phyloP scores from a whole-genome alignment of 2,113 vertebrate species.

The Vimba vimba region DNA sequence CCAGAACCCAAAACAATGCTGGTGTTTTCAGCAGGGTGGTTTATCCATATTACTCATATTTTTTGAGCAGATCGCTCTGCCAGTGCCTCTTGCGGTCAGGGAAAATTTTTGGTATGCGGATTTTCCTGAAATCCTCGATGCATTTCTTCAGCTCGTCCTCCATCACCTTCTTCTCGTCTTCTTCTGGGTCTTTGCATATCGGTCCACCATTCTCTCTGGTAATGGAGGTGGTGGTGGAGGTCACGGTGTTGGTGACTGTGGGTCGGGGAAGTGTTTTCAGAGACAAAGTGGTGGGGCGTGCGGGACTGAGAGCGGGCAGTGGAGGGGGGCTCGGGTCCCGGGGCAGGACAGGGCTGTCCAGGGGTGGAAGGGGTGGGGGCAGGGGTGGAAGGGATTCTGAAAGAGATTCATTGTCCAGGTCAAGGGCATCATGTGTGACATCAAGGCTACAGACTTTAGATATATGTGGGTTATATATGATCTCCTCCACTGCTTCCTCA shows the following conservation, averaged over 20 bases:
- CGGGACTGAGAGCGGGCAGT: slow-evolving; percentile 55
- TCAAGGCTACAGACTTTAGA: background rate
- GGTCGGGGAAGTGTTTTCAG: slow-evolving; percentile 54
- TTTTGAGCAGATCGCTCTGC: slow-evolving; percentile 80
- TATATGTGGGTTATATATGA: slow-evolving; percentile 54
- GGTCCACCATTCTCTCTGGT: slow-evolving; percentile 71
- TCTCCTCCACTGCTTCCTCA: background rate
- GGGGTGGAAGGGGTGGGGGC: background rate
- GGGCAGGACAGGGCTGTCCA: slow-evolving; percentile 54
- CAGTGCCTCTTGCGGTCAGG: slow-evolving; percentile 81
- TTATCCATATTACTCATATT: slow-evolving; percentile 69
- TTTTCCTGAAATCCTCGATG: slow-evolving; percentile 79
- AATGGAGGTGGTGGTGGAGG: slow-evolving; percentile 7
- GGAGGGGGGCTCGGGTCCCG: slow-evolving; percentile 52
- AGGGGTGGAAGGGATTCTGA: slow-evolving; percentile 45
- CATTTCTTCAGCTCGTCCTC: slow-evolving; percentile 80
- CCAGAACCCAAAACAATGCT: background rate
- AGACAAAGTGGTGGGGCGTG: slow-evolving; percentile 68
- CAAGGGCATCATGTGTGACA: slow-evolving; percentile 50
- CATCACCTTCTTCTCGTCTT: slow-evolving; percentile 77
- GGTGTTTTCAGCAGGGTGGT: background rate
- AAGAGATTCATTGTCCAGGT: slow-evolving; percentile 41
- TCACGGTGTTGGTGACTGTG: background rate
- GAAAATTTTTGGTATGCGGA: slow-evolving; percentile 75
- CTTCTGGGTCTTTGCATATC: slow-evolving; percentile 60